Evolutionary conservation across 1,140 invertebrate species (phyloP).

Genomic region (Eubasilissa regina): DNA sequence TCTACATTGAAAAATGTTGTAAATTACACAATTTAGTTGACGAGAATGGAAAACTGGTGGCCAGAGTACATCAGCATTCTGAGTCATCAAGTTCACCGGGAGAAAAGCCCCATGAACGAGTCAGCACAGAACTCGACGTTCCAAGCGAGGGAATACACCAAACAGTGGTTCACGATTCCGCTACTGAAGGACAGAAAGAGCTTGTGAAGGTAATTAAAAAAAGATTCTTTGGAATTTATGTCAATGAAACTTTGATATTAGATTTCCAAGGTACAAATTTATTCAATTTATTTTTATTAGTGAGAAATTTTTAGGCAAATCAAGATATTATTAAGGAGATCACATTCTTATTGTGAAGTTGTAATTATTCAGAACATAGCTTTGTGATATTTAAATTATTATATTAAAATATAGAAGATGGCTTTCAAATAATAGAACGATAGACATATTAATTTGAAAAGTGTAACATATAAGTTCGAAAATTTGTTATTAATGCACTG

Average conservation of each 20-base stretch:
- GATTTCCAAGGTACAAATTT: background rate
- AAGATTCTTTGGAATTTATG: background rate
- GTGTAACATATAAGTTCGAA: no score
- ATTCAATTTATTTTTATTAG: background rate
- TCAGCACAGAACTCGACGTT: constrained; percentile 69
- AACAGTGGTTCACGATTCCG: constrained; percentile 59
- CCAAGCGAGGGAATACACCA: constrained; percentile 68
- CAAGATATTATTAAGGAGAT: no score
- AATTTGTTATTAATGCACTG: no score
- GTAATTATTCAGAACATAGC: no score
- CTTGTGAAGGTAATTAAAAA: constrained; percentile 44
- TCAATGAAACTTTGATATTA: background rate
- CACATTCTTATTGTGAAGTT: no score
- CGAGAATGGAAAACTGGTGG: constrained; percentile 70
- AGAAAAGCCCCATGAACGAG: constrained; percentile 65
- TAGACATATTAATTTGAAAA: no score
- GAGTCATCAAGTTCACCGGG: constrained; percentile 64
- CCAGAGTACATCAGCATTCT: constrained; percentile 68
- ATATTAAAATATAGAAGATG: no score
- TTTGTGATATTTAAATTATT: no score
- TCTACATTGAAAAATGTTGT: background rate
- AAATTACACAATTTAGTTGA: constrained; percentile 62
- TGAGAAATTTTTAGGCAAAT: background rate
- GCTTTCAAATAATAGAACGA: no score
- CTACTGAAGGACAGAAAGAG: constrained; percentile 55